Conservation (phyloP, 1,140 invertebrate genomes). For the Medauroidea extradentata region DNA sequence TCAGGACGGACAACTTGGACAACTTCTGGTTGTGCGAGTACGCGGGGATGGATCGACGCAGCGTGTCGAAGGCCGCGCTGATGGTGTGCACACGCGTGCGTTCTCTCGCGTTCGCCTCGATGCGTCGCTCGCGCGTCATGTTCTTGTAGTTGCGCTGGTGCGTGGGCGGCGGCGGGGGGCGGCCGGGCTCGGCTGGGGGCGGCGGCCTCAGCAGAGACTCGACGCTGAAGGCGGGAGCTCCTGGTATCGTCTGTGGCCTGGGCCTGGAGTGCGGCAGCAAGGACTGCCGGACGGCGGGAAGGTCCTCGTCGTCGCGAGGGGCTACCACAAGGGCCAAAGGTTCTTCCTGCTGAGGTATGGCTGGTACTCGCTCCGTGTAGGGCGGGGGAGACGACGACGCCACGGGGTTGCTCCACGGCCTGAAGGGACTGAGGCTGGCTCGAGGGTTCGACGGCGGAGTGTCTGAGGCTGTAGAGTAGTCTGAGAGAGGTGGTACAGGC, state of each 20-base stretch:
- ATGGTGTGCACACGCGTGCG: slow-evolving; percentile 91
- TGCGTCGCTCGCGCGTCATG: slow-evolving; percentile 85
- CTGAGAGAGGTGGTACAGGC: too few relatives aligned
- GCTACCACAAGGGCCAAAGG: slow-evolving; percentile 45
- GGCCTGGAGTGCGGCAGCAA: background rate
- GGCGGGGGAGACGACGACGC: slow-evolving; percentile 27
- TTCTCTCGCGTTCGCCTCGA: slow-evolving; percentile 91
- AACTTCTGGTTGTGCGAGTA: slow-evolving; percentile 92
- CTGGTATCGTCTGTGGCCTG: background rate
- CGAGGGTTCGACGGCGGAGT: slow-evolving; percentile 32
- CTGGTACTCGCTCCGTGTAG: slow-evolving; percentile 22
- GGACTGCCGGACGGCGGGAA: background rate
- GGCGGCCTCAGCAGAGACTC: slow-evolving; percentile 34
- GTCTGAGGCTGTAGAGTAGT: slow-evolving; percentile 30
- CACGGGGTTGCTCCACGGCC: slow-evolving; percentile 48
- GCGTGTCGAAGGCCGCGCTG: slow-evolving; percentile 87
- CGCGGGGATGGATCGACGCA: slow-evolving; percentile 76
- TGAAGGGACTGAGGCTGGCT: slow-evolving; percentile 43
- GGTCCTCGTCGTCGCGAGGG: background rate
- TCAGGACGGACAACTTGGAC: slow-evolving; percentile 84
- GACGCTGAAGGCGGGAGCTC: slow-evolving; percentile 24
- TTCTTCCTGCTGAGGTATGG: slow-evolving; percentile 40
- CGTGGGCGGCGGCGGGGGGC: slow-evolving; percentile 28
- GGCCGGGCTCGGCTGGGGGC: slow-evolving; percentile 21
- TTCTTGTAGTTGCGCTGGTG: slow-evolving; percentile 91